These are phyloP conservation scores for Glyptemys insculpta DNA, from an alignment of 2,797 vertebrate genomes.

Conservation along the genomic window DNA sequence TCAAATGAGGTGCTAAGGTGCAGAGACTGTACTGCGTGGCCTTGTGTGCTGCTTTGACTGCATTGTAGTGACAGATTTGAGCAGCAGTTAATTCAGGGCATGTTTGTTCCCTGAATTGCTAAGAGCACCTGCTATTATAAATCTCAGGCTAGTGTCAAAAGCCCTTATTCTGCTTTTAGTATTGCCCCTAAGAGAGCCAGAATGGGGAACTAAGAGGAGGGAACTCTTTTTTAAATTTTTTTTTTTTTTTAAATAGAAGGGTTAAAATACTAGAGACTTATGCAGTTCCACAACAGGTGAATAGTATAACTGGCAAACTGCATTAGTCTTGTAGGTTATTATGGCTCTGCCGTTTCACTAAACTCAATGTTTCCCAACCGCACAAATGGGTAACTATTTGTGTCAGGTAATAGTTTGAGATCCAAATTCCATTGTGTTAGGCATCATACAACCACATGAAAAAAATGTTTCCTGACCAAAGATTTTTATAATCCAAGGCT, in stretches of 20 bases:
- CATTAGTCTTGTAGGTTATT: background rate
- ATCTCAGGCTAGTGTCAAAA: rapidly evolving
- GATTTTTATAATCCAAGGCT: background rate
- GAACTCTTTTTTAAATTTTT: background rate
- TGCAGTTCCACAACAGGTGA: background rate
- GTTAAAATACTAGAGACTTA: background rate
- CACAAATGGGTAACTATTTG: background rate
- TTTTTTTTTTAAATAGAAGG: no score
- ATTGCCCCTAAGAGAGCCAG: background rate
- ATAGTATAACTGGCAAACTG: background rate
- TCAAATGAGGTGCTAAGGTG: background rate
- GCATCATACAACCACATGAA: background rate
- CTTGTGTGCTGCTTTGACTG: background rate
- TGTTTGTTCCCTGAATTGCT: rapidly evolving
- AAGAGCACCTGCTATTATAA: rapidly evolving
- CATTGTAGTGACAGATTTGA: rapidly evolving
- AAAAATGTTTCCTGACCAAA: background rate
- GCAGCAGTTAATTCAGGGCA: background rate
- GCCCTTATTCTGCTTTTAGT: background rate
- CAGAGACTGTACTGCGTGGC: rapidly evolving
- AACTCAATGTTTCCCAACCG: background rate
- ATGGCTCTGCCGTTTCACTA: background rate
- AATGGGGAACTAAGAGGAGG: background rate
- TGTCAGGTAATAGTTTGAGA: background rate
- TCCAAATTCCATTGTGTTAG: background rate